Percentiles rank a stretch among this genome's conserved stretches.
phyloP scores from a whole-genome alignment of 2,888 invertebrate species.

The Drosophila lutescens region DNA sequence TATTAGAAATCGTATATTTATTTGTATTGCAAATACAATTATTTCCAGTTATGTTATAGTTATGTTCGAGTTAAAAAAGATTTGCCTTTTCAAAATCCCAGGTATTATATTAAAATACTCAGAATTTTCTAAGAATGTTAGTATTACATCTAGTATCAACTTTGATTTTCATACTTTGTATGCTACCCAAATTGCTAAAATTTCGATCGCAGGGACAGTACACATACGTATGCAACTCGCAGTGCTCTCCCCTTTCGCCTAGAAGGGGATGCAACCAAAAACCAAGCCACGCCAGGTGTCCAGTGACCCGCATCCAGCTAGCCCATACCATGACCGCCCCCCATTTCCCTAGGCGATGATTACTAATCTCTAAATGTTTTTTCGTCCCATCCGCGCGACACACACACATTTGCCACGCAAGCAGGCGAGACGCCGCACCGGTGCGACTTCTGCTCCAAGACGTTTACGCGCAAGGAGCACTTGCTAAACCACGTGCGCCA shows the following conservation, averaged over 20 bases:
- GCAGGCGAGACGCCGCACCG: conserved; percentile 92
- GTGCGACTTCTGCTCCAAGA: conserved; percentile 94
- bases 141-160: too few species aligned
- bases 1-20: too few species aligned
- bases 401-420: conserved; percentile 45
- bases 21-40: too few species aligned
- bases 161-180: too few species aligned
- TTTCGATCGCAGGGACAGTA: too few species aligned
- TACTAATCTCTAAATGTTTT: conserved; percentile 84
- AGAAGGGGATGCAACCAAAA: neutral
- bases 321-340: conserved; percentile 5
- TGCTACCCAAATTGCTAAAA: neutral
- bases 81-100: neutral
- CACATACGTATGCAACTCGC: too few species aligned
- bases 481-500: conserved; percentile 93
- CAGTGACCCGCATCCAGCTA: conserved; percentile 3
- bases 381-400: conserved; percentile 28
- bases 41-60: too few species aligned
- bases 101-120: too few species aligned
- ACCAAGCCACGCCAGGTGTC: conserved; percentile 26
- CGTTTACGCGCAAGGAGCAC: conserved; percentile 94
- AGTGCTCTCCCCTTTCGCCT: neutral
- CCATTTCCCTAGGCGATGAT: conserved; percentile 48
- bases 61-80: too few species aligned
- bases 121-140: too few species aligned